phyloP scores from a whole-genome alignment of 1,140 invertebrate genomes.

The Hetaerina americana region DNA sequence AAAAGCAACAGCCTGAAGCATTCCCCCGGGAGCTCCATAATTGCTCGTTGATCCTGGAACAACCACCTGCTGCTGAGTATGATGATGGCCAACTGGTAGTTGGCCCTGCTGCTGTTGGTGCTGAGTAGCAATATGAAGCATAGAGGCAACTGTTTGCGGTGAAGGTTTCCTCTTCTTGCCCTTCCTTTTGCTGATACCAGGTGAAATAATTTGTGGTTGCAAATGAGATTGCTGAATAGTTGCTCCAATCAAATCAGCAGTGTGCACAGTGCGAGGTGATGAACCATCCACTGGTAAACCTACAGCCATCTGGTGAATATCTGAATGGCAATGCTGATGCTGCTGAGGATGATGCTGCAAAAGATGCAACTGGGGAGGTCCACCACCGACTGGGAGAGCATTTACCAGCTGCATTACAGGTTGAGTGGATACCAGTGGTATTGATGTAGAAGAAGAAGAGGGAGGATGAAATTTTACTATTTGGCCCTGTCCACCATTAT shows the following conservation, averaged over 20 bases:
- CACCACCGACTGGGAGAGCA: constrained; percentile 41
- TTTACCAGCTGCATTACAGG: constrained; percentile 48
- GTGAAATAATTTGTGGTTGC: background rate
- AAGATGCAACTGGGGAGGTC: background rate
- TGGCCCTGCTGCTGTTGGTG: constrained; percentile 31
- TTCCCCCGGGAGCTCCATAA: background rate
- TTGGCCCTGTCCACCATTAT: background rate
- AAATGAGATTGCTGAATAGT: background rate
- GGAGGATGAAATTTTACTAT: background rate
- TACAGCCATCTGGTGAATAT: constrained; percentile 8
- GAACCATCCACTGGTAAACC: constrained; percentile 11
- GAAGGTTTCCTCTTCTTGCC: constrained; percentile 56
- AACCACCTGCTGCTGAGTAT: background rate
- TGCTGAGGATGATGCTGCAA: background rate
- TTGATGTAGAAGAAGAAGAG: constrained; percentile 12
- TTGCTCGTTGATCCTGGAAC: background rate
- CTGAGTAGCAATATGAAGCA: constrained; percentile 55
- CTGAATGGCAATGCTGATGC: background rate
- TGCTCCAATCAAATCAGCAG: background rate
- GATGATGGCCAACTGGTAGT: background rate
- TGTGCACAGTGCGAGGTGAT: constrained; percentile 7
- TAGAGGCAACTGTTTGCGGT: constrained; percentile 54
- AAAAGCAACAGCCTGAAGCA: constrained; percentile 56
- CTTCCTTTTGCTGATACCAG: constrained; percentile 43
- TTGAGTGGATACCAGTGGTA: constrained; percentile 17